These are phyloP conservation scores for Esperia sulphurella DNA, from an alignment of 2,888 invertebrate species.

Conservation along the genomic window DNA sequence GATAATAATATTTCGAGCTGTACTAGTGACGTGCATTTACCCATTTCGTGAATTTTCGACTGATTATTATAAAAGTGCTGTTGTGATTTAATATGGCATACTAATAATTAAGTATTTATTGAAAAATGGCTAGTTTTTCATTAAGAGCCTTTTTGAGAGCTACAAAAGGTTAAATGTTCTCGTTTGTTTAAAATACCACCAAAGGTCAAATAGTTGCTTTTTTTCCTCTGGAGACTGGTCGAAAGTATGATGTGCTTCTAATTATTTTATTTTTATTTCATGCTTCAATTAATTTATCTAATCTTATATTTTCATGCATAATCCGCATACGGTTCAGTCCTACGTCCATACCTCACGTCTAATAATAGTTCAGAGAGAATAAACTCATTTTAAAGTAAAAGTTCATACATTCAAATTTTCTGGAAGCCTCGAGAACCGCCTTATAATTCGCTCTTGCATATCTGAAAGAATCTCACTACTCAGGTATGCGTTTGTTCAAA, in stretches of 20 bases:
- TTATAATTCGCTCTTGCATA: slow-evolving; percentile 52
- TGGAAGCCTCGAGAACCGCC: slow-evolving; percentile 33
- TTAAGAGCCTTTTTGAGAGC: background rate
- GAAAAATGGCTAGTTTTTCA: too few species aligned
- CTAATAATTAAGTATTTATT: too few species aligned
- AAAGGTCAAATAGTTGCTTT: too few species aligned
- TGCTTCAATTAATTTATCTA: slow-evolving; percentile 4
- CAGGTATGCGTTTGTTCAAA: slow-evolving; percentile 39
- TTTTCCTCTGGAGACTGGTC: too few species aligned
- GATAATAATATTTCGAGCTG: too few species aligned
- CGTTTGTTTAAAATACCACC: background rate
- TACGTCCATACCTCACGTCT: slow-evolving; percentile 30
- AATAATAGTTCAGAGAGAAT: slow-evolving; percentile 35
- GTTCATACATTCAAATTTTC: slow-evolving; percentile 52
- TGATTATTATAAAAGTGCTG: too few species aligned
- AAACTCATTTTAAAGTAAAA: slow-evolving; percentile 48
- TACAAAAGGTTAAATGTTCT: background rate
- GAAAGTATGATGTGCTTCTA: too few species aligned
- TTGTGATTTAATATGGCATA: too few species aligned
- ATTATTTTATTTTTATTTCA: background rate
- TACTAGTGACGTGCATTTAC: too few species aligned
- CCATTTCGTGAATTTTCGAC: too few species aligned
- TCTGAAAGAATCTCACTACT: slow-evolving; percentile 39
- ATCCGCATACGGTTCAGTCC: too few species aligned
- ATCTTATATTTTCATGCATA: slow-evolving; percentile 19